Evolutionary conservation across 1,140 invertebrate species (phyloP), one percentile per base, ranked within the genome.

Genomic region (Asobara japonica): DNA sequence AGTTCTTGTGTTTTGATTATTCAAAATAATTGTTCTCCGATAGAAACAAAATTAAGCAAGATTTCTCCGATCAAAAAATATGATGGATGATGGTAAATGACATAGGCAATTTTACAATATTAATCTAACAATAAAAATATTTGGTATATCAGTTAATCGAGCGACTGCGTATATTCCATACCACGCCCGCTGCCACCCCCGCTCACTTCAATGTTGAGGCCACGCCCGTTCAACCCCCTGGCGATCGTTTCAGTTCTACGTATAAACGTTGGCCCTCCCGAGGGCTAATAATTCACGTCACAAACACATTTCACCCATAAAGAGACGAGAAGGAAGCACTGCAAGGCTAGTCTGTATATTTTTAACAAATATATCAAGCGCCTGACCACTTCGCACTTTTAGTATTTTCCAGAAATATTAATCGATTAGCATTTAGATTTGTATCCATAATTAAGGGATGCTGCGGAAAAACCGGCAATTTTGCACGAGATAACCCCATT

Each of bases 261-360:
- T 56, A 31, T 61, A 45, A 27, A 27, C 18, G n/a, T 36, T 56
- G 56, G 45, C 65, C 48, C 29, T 31, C 78, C 73, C 76, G 77
- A 80, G 82, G 79, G 80, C 82, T 84, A 87, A 87, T 87, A 87
- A 86, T 86, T 87, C 80, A 86, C 79, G 86, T 86, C 86, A 86
- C 76, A 68, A 77, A 78, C 86, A 87, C 82, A 79, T 81, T 81
- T 77, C 77, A 80, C 80, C 60, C 80, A 84, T 86, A 85, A 85
- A 86, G 82, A 86, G 82, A 85, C 83, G 82, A 80, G 80, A 78
- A 82, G 80, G 75, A 76, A 77, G 74, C 56, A 70, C 16, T 30
- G 18, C n/a, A 30, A 68, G 30, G 62, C 31, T 74, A 70, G 68
- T 69, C 70, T 73, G 36, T 69, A 67, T 70, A 70, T 68, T 65